Evolutionary conservation across 2,113 vertebrate genomes (phyloP), one percentile per base, ranked within the genome.

Genomic region (Gulo gulo): DNA sequence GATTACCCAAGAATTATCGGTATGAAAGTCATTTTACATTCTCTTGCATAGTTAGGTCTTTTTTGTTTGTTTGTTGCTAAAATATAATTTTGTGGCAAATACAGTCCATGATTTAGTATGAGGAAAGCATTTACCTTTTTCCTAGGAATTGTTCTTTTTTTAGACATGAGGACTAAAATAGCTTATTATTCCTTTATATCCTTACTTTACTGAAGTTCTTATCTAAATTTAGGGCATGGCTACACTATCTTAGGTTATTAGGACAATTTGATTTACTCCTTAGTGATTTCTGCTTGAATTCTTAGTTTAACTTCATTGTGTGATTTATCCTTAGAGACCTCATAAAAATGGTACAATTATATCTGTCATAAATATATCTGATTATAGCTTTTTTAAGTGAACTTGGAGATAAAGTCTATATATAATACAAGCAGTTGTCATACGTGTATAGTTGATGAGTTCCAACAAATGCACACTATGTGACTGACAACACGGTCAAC

Each of bases 261-360:
- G 73, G 90, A 88, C 57, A 93, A 91, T 55, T 82, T 96, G 47
- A n/a, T 84, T 89, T 55, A 65, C 31, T 85, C 47, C 29, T 88
- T 89, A 45, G 45, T 73, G 34, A 47, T 97, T 94, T 89, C 36
- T 88, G 45, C 52, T 50, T 94, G 34, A 92, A 59, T 55, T n/a
- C 18, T 88, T 85, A 80, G 50, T 96, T 79, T 83, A 73, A 96
- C 59, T 91, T 85, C 42, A 18, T 67, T 55, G 11, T 42, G 21
- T 93, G 55, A 42, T 83, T 92, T 90, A 83, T 20, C 42, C 11
- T 74, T 69, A 39, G 8, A 39, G 69, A 81, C 34, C 39, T 42
- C 34, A 78, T 96, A 69, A 83, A 91, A 91, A 59, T 65, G 5
- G 6, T 65, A 74, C 24, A 45, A 7, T 84, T 92, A 45, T 93